phyloP scores from a whole-genome alignment of 2,113 vertebrate species.

The Myiozetetes cayanensis region DNA sequence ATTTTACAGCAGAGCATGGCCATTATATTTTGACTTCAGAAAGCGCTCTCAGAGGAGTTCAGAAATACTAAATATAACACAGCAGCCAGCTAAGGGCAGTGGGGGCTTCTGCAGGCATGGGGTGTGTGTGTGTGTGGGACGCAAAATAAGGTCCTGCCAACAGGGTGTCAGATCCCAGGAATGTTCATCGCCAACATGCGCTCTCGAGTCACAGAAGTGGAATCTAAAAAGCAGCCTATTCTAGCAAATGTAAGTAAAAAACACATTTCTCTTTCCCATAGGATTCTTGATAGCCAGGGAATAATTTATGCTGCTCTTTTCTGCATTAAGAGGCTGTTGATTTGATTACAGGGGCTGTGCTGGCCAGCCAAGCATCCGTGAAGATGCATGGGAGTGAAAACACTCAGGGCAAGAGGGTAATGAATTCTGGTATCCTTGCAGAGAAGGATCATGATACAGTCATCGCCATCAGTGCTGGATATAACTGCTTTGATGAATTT shows the following conservation, averaged over 20 bases:
- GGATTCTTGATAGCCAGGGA: neutral
- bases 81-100: neutral
- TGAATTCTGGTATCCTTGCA: neutral
- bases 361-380: neutral
- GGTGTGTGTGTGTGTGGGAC: no score
- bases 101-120: neutral
- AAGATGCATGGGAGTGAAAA: neutral
- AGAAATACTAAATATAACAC: neutral
- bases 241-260: neutral
- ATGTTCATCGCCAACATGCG: rapidly evolving
- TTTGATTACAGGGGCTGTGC: neutral
- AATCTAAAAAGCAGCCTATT: neutral
- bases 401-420: neutral
- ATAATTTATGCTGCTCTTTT: neutral
- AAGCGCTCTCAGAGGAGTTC: neutral
- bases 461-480: neutral
- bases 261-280: neutral
- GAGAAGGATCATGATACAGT: neutral
- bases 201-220: rapidly evolving
- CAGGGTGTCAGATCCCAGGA: neutral
- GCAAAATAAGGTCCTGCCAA: neutral
- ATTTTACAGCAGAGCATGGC: neutral
- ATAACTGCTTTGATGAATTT: neutral
- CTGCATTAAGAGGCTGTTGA: neutral
- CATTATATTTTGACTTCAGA: neutral